These are phyloP conservation scores for Tiphia femorata DNA, from an alignment of 2,888 invertebrate genomes.

Conservation along the genomic window DNA sequence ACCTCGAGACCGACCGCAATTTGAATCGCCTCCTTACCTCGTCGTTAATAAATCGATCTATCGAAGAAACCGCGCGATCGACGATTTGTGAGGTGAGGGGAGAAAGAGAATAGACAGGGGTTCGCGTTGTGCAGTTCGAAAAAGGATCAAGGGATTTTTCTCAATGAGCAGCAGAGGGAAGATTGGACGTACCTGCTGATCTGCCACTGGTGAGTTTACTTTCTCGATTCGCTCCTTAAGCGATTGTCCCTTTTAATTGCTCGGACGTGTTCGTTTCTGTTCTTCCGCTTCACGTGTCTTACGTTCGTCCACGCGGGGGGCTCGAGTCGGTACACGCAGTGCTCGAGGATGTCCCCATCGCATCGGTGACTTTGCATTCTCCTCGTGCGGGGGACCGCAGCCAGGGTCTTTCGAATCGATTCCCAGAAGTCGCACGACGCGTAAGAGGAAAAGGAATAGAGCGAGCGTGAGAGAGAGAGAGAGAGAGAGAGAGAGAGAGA, in stretches of 20 bases:
- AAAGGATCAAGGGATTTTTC: conserved; percentile 1
- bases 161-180: conserved; percentile 22
- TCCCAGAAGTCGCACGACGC: too few species aligned
- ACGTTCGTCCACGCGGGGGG: not conserved
- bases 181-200: conserved; percentile 40
- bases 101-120: not conserved
- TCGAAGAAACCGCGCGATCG: not conserved
- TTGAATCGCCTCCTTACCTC: not conserved
- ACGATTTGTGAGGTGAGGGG: not conserved
- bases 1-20: too few species aligned
- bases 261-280: not conserved
- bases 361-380: too few species aligned
- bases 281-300: not conserved
- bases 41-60: too few species aligned
- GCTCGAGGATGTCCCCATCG: too few species aligned
- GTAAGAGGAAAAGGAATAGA: too few species aligned
- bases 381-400: too few species aligned
- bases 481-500: too few species aligned
- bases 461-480: too few species aligned
- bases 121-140: not conserved
- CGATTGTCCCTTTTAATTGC: not conserved
- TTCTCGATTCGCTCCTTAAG: not conserved
- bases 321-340: too few species aligned
- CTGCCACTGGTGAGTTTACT: conserved; percentile 50
- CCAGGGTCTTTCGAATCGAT: too few species aligned